These are phyloP conservation scores for Hippocampus zosterae DNA, from an alignment of 2,113 vertebrate genomes.

Conservation along the genomic window DNA sequence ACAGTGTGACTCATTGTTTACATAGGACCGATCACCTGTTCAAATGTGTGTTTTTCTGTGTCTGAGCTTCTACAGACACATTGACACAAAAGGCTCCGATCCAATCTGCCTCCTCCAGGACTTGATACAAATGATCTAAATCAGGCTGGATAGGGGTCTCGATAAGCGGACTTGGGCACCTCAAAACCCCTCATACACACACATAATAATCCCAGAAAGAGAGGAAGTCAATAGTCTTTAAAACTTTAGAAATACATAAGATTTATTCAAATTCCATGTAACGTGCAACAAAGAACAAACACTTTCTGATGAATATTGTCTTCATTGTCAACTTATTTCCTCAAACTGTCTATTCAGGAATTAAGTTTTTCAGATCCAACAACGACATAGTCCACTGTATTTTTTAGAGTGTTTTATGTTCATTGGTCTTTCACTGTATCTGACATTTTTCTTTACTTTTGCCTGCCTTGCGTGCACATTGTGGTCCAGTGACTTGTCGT, in stretches of 20 bases:
- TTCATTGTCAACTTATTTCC: not conserved
- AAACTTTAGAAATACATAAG: not conserved
- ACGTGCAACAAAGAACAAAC: not conserved
- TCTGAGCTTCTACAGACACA: not conserved
- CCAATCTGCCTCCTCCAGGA: no score
- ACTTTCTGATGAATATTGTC: not conserved
- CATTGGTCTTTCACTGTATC: slow-evolving; percentile 58
- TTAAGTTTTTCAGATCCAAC: not conserved
- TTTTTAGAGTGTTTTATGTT: not conserved
- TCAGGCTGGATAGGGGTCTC: no score
- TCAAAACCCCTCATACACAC: not conserved
- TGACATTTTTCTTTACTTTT: slow-evolving; percentile 58
- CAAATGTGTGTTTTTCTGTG: not conserved
- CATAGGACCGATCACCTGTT: not conserved
- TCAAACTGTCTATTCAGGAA: not conserved
- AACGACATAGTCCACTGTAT: no score
- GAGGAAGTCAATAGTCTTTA: not conserved
- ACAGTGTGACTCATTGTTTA: no score
- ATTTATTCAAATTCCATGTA: not conserved
- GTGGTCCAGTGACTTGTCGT: slow-evolving; percentile 61
- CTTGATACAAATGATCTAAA: no score
- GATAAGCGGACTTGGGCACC: no score
- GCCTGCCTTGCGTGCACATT: slow-evolving; percentile 29
- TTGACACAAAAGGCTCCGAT: not conserved
- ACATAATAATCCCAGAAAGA: not conserved